phyloP scores from a whole-genome alignment of 2,113 vertebrate genomes.

The Paracanthobrama guichenoti region DNA sequence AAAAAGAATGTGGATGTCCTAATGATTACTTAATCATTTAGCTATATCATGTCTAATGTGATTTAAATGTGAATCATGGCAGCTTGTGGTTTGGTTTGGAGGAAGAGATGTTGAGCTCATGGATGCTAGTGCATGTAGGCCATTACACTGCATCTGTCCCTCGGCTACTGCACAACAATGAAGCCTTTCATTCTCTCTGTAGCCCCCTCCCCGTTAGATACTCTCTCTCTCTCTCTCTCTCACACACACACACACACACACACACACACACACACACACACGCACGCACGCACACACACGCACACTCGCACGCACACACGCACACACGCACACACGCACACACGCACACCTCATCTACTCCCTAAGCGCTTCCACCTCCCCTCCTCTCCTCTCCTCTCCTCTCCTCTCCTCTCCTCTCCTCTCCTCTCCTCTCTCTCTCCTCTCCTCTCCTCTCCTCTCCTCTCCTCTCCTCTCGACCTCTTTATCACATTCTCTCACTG shows the following conservation, averaged over 20 bases:
- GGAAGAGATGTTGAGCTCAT: conserved; percentile 1
- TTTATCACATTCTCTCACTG: conserved; percentile 13
- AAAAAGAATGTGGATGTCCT: neutral
- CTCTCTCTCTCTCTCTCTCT: neutral
- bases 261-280: too few species aligned
- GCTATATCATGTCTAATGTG: neutral
- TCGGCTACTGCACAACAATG: conserved; percentile 48
- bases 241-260: neutral
- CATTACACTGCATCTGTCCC: conserved; percentile 42
- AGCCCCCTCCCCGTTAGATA: conserved; percentile 3
- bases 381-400: neutral
- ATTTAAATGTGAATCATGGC: conserved; percentile 5
- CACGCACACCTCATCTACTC: neutral
- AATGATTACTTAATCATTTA: neutral
- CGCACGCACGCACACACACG: neutral
- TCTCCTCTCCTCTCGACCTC: conserved; percentile 26
- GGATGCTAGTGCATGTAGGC: conserved; percentile 30
- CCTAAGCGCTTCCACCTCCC: neutral
- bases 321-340: neutral
- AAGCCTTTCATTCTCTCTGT: conserved; percentile 43
- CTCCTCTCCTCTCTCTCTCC: neutral
- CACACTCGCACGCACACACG: neutral
- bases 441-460: neutral
- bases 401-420: neutral
- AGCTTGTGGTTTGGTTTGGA: conserved; percentile 8